These are phyloP conservation scores for Sciurus vulgaris DNA, from an alignment of 2,797 vertebrate genomes.

Conservation along the genomic window DNA sequence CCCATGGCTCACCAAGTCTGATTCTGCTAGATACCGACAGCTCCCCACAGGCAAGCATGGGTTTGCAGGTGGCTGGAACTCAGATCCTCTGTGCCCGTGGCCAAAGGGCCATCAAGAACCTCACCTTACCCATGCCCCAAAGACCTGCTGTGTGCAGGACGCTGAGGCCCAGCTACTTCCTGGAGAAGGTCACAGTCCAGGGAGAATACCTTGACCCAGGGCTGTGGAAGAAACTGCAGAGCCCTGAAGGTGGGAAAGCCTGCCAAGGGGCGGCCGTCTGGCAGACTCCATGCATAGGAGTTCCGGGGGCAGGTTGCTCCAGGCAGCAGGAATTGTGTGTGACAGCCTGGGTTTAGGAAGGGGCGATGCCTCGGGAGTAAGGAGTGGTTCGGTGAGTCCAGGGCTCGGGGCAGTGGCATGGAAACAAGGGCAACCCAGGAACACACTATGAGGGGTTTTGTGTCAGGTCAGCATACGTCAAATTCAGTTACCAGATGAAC, in stretches of 20 bases:
- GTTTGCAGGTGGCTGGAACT: neutral
- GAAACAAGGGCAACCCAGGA: neutral
- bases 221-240: neutral
- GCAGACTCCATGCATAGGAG: rapidly evolving
- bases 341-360: neutral
- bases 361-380: neutral
- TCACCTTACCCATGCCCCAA: neutral
- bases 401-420: rapidly evolving
- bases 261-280: neutral
- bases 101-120: too few relatives aligned
- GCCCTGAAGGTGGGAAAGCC: neutral
- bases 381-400: neutral
- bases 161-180: neutral
- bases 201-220: neutral
- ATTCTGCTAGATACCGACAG: too few relatives aligned
- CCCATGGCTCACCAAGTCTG: too few relatives aligned
- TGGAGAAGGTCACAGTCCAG: neutral
- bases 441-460: too few relatives aligned
- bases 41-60: neutral
- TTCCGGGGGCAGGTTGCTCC: rapidly evolving
- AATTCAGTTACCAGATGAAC: neutral
- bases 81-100: neutral
- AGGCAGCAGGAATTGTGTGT: neutral
- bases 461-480: neutral
- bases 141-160: neutral